These are phyloP conservation scores for Cheumatopsyche charites DNA, from an alignment of 1,140 invertebrate species.

Conservation along the genomic window DNA sequence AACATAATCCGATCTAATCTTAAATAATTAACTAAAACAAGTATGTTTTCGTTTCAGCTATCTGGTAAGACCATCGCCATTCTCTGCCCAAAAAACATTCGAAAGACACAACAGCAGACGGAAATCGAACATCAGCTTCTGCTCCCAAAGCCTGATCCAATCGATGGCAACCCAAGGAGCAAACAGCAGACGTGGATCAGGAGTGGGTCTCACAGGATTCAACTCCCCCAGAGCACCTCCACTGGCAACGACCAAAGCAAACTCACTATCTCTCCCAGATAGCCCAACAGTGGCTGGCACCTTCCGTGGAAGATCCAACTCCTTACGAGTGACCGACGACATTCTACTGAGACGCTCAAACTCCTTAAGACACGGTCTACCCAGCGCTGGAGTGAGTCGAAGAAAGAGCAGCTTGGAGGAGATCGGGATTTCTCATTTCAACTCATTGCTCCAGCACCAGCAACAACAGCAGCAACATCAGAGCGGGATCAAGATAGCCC, in stretches of 20 bases:
- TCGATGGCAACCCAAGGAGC: slow-evolving; percentile 58
- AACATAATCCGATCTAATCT: too few relatives aligned
- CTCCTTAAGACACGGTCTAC: slow-evolving; percentile 78
- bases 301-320: slow-evolving; percentile 82
- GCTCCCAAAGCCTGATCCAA: slow-evolving; percentile 76
- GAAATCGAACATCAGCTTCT: slow-evolving; percentile 91
- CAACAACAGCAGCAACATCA: slow-evolving; percentile 65
- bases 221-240: slow-evolving; percentile 74
- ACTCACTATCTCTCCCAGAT: slow-evolving; percentile 85
- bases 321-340: slow-evolving; percentile 82
- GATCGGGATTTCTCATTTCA: slow-evolving; percentile 79
- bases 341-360: slow-evolving; percentile 82
- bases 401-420: slow-evolving; percentile 85
- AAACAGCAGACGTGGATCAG: slow-evolving; percentile 65
- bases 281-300: slow-evolving; percentile 80
- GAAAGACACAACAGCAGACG: slow-evolving; percentile 86
- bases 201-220: slow-evolving; percentile 64
- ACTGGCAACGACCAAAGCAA: slow-evolving; percentile 81
- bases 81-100: slow-evolving; percentile 92
- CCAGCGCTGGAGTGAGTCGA: slow-evolving; percentile 59
- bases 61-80: slow-evolving; percentile 86
- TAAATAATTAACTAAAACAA: too few relatives aligned
- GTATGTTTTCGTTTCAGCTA: too few relatives aligned
- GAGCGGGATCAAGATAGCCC: slow-evolving; percentile 75
- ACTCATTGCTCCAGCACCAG: slow-evolving; percentile 65